Percentiles rank a stretch among this genome's conserved stretches.
Conservation (phyloP, 1,140 invertebrate genomes). For the Anastrepha ludens region DNA sequence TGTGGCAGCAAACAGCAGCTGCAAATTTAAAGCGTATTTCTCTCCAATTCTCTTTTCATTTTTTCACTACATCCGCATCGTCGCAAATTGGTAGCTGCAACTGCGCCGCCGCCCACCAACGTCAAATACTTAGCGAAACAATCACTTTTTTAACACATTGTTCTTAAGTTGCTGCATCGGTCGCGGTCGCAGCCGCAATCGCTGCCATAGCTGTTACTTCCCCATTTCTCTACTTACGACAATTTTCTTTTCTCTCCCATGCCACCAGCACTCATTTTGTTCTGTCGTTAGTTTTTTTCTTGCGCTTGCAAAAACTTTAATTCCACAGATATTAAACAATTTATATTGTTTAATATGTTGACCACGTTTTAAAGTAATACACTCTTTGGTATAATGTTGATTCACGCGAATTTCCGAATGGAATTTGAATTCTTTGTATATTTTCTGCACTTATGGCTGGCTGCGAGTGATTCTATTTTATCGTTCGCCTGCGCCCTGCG, state of each 20-base stretch:
- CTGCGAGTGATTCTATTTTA: constrained; percentile 37
- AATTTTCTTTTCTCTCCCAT: constrained; percentile 52
- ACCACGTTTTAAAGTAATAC: neutral
- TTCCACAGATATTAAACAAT: constrained; percentile 28
- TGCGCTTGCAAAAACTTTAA: constrained; percentile 40
- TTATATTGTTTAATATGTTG: constrained; percentile 10
- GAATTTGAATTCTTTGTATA: constrained; percentile 29
- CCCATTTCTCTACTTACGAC: constrained; percentile 46
- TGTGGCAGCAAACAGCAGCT: neutral
- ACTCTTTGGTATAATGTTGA: neutral
- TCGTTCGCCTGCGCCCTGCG: constrained; percentile 29
- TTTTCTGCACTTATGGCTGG: constrained; percentile 43
- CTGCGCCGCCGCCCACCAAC: neutral
- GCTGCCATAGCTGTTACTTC: constrained; percentile 16
- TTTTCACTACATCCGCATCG: no score
- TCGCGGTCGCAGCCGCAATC: neutral
- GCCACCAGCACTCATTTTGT: constrained; percentile 51
- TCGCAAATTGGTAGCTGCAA: neutral
- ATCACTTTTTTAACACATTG: neutral
- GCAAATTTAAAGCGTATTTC: neutral
- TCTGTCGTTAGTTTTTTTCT: constrained; percentile 36
- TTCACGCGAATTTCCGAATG: constrained; percentile 10
- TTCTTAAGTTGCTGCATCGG: constrained; percentile 11
- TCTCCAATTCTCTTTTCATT: constrained; percentile 17
- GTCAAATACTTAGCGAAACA: neutral